Conservation (phyloP, 1,140 invertebrate genomes). For the Trichonephila inaurata region DNA sequence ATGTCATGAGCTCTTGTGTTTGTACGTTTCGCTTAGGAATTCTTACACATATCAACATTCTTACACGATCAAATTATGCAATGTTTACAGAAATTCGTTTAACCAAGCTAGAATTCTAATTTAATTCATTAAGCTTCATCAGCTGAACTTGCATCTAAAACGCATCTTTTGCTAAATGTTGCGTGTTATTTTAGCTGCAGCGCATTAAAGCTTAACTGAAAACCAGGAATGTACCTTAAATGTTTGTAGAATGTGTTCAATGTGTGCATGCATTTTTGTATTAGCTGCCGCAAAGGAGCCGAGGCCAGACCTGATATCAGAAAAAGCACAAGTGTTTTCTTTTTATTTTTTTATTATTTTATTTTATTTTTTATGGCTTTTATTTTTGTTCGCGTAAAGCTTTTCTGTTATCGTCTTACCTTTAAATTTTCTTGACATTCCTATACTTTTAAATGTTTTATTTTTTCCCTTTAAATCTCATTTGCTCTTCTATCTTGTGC, state of each 20-base stretch:
- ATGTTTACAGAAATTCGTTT: too few species aligned
- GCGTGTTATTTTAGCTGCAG: too few species aligned
- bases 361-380: background rate
- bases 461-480: background rate
- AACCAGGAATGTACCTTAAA: background rate
- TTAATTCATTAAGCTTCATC: too few species aligned
- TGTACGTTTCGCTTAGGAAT: too few species aligned
- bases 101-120: too few species aligned
- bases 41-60: too few species aligned
- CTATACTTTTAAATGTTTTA: background rate
- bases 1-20: background rate
- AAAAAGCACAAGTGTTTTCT: background rate
- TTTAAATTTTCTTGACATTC: background rate
- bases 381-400: background rate
- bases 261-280: slow-evolving; percentile 6
- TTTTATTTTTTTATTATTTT: too few species aligned
- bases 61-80: too few species aligned
- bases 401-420: background rate
- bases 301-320: slow-evolving; percentile 18
- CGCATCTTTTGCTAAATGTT: too few species aligned
- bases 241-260: background rate
- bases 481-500: background rate
- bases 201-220: background rate
- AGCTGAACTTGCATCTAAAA: too few species aligned
- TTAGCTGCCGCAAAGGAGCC: slow-evolving; percentile 13